A percentile compares a stretch with the other conserved stretches of the same genome.
Conservation (phyloP, 2,113 vertebrate genomes). For the Pungitius pungitius region DNA sequence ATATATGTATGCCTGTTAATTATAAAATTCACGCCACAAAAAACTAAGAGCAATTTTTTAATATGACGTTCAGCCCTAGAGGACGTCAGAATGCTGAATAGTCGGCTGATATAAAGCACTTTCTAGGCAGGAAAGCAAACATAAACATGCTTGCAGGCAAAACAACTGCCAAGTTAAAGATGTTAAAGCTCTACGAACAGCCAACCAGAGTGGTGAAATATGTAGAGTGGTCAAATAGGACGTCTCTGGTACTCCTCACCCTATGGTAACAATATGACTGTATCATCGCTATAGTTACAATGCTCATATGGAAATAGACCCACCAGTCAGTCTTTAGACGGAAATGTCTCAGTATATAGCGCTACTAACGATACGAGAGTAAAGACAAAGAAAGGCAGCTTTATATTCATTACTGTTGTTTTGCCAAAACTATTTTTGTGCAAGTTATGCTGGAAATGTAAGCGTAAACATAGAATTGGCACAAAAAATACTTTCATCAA, state of each 20-base stretch:
- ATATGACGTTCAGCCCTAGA: slow-evolving; percentile 51
- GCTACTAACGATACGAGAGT: slow-evolving; percentile 31
- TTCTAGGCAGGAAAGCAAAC: slow-evolving; percentile 35
- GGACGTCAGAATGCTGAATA: slow-evolving; percentile 46
- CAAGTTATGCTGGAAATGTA: slow-evolving; percentile 72
- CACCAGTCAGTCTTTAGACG: slow-evolving; percentile 24
- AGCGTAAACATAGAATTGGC: slow-evolving; percentile 70
- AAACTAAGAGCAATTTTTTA: slow-evolving; percentile 44
- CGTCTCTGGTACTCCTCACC: slow-evolving; percentile 10
- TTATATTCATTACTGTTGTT: slow-evolving; percentile 53
- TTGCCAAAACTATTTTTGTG: slow-evolving; percentile 67
- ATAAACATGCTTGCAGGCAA: slow-evolving; percentile 48
- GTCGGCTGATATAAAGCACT: slow-evolving; percentile 41
- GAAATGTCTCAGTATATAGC: slow-evolving; percentile 37
- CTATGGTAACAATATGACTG: slow-evolving; percentile 5
- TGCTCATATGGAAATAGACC: slow-evolving; percentile 28
- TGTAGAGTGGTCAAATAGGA: not conserved
- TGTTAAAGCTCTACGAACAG: slow-evolving; percentile 26
- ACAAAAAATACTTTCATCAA: slow-evolving; percentile 49
- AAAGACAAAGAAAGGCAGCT: slow-evolving; percentile 58
- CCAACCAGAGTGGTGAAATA: slow-evolving; percentile 34
- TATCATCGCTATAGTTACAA: not conserved
- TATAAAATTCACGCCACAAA: slow-evolving; percentile 48
- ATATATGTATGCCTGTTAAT: slow-evolving; percentile 54
- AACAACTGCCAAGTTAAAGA: slow-evolving; percentile 36